Conservation (phyloP, 2,888 invertebrate species). For the Allolobophora icterica region DNA sequence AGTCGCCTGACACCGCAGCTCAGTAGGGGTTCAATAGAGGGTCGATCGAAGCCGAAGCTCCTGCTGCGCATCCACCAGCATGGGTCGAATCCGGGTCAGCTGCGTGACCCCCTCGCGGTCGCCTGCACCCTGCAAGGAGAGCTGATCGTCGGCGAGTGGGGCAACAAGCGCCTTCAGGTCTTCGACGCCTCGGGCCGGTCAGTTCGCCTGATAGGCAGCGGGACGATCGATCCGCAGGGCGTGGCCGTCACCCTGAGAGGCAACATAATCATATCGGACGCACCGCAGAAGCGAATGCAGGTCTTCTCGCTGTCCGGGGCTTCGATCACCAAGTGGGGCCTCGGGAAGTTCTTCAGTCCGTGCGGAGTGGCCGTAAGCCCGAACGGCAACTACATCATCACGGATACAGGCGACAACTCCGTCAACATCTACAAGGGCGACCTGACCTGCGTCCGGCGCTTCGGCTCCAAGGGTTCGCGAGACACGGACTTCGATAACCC, state of each 20-base stretch:
- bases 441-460: conserved; percentile 44
- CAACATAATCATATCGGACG: conserved; percentile 49
- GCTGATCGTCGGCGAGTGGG: conserved; percentile 49
- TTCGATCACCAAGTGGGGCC: conserved; percentile 49
- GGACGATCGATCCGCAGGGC: conserved; percentile 46
- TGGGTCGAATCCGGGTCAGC: conserved; percentile 42
- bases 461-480: conserved; percentile 42
- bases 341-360: conserved; percentile 49
- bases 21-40: not conserved
- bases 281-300: conserved; percentile 48
- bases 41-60: conserved; percentile 18
- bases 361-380: conserved; percentile 49
- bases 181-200: conserved; percentile 43
- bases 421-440: conserved; percentile 50
- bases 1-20: not conserved
- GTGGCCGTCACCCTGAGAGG: conserved; percentile 47
- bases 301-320: conserved; percentile 46
- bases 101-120: conserved; percentile 49
- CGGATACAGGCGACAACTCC: conserved; percentile 49
- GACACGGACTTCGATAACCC: conserved; percentile 49
- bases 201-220: conserved; percentile 31
- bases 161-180: conserved; percentile 50
- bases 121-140: conserved; percentile 48
- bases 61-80: conserved; percentile 34
- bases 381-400: conserved; percentile 50